Evolutionary conservation across 2,797 vertebrate genomes (phyloP).

Genomic region (Buphagus erythrorhynchus): DNA sequence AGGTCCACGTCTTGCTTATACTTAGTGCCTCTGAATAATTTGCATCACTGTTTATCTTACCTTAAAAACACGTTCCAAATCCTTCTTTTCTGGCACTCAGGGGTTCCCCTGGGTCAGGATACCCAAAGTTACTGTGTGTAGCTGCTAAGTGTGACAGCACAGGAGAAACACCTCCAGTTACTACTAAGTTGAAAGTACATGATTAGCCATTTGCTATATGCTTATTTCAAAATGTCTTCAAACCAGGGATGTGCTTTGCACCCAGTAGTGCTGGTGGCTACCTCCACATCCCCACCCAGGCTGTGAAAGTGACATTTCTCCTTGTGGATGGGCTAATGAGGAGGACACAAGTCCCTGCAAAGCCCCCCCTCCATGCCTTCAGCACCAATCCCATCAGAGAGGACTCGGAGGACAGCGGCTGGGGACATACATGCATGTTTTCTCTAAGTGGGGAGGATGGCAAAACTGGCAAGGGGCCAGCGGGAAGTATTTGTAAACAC

Average conservation of each 20-base stretch:
- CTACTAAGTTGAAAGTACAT: neutral
- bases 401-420: neutral
- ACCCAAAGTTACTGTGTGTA: neutral
- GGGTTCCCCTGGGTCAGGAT: neutral
- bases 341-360: neutral
- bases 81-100: neutral
- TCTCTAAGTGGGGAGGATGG: conserved; percentile 20
- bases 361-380: neutral
- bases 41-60: neutral
- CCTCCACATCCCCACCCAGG: neutral
- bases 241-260: neutral
- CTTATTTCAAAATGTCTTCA: neutral
- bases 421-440: neutral
- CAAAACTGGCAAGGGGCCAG: conserved; percentile 21
- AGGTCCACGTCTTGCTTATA: rapidly evolving
- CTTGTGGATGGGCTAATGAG: neutral
- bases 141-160: neutral
- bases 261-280: neutral
- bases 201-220: neutral
- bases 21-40: neutral
- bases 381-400: neutral
- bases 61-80: neutral
- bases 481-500: conserved; percentile 49
- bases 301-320: neutral
- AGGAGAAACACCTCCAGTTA: neutral